phyloP scores from a whole-genome alignment of 2,113 vertebrate species.

The Pelobates fuscus region DNA sequence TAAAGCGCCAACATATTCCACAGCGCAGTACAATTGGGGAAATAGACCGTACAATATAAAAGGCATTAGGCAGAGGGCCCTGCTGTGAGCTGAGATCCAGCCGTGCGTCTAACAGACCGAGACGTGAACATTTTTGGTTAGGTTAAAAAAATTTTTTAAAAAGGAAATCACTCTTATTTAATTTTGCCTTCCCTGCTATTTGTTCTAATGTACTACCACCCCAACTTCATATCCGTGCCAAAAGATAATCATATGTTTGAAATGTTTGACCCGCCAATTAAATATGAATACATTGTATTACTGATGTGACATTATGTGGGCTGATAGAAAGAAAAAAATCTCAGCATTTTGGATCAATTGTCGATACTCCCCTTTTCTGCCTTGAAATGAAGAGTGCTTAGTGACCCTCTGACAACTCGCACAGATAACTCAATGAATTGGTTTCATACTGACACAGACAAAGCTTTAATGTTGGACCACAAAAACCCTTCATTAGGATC shows the following conservation, averaged over 20 bases:
- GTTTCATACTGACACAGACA: conserved; percentile 25
- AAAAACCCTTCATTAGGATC: conserved; percentile 20
- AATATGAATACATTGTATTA: background rate
- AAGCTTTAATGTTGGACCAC: conserved; percentile 11
- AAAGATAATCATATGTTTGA: background rate
- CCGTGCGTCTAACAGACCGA: too few relatives aligned
- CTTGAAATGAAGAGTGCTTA: conserved; percentile 17
- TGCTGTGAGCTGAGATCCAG: too few relatives aligned
- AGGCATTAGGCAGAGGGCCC: too few relatives aligned
- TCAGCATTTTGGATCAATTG: conserved; percentile 1
- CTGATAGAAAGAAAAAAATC: background rate
- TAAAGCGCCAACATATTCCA: too few relatives aligned
- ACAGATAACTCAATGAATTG: conserved; percentile 28
- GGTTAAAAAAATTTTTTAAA: too few relatives aligned
- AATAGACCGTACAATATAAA: too few relatives aligned
- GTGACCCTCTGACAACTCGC: conserved; percentile 14
- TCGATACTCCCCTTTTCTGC: conserved; percentile 5
- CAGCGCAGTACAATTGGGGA: too few relatives aligned
- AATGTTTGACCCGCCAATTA: background rate
- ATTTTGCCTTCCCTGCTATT: background rate
- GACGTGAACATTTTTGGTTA: too few relatives aligned
- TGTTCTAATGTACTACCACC: background rate
- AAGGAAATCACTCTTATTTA: background rate
- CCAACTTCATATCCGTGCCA: background rate
- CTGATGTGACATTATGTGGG: background rate